Base-by-base conservation (phyloP, 1,140 invertebrate genomes). In the Ridgeia piscesae region DNA sequence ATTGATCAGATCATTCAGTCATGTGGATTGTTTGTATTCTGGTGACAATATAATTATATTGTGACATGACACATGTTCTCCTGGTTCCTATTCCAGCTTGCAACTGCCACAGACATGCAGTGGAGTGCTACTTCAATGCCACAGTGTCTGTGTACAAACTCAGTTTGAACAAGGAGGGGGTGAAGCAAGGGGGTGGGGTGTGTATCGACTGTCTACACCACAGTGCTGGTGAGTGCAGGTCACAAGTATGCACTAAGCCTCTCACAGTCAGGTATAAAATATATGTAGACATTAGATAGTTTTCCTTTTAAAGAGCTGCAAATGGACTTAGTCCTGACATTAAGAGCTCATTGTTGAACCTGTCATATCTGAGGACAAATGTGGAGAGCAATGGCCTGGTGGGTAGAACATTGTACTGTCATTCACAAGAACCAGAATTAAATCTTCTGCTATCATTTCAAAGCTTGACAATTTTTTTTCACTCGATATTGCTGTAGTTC, bases 31-130 rank as follows among this genome's bases (percentile, higher is more conserved):
- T 42, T 42, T 42, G 42, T 42, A 42, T 42, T 42, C 42, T 42
- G 42, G 11, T 42, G 4, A 42, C 4, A 11, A 42, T 42, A 42
- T 6, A 6, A 11, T 42, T 42, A 42, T 42, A 4, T 42, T 42
- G 42, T 42, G 42, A 42, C 11, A 11, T 42, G 42, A 42, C 42
- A 42, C 42, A 42, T 91, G 33, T 34, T 34, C 9, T 92, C 9
- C 35, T 33, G 35, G n/a, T 91, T 27, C 21, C 34, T 89, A 33
- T 92, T 92, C 27, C 89, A 92, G 93, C 77, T 11, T 93, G 99
- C 11, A 98, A 99, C 95, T 99, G 99, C 95, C 99, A 99, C 95
- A 99, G 99, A 27, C 99, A 99, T 95, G 99, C 99, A 8, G 98
- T 98, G 99, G 99, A 96, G 96, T 99, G 48, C 98, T 98, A 0